phyloP scores from a whole-genome alignment of 2,888 invertebrate species.

The Phragmatobia fuliginosa region DNA sequence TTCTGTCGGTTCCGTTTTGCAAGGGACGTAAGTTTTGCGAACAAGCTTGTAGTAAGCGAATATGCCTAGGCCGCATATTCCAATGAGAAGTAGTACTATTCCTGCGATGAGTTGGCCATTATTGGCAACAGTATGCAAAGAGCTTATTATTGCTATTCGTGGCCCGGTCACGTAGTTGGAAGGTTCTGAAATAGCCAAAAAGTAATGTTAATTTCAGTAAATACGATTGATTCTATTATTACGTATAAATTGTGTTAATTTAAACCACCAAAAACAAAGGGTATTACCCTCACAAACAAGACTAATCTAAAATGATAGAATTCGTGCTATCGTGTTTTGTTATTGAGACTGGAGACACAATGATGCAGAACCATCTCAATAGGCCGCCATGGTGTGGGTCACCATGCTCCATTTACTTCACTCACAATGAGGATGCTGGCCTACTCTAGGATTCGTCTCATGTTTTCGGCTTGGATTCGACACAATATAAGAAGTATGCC shows the following conservation, averaged over 20 bases:
- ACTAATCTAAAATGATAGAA: too few species aligned
- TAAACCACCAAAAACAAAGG: background rate
- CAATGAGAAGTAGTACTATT: background rate
- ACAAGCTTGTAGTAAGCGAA: background rate
- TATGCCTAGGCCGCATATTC: background rate
- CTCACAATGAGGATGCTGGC: too few species aligned
- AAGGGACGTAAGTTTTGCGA: background rate
- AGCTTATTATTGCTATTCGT: conserved; percentile 3
- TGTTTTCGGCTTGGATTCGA: too few species aligned
- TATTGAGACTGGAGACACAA: too few species aligned
- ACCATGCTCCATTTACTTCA: too few species aligned
- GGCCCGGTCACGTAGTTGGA: conserved; percentile 1
- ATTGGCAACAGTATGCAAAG: background rate
- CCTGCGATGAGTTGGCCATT: background rate
- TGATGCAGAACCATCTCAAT: too few species aligned
- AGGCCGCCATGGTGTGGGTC: too few species aligned
- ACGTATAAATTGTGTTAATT: background rate
- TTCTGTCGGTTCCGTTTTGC: background rate
- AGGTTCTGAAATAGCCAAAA: conserved; percentile 1
- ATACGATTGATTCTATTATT: background rate
- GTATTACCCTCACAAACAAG: too few species aligned
- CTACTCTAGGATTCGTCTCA: too few species aligned
- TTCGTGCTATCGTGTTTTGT: too few species aligned
- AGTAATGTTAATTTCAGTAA: background rate
- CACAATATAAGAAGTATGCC: too few species aligned